Base-by-base conservation (phyloP, 2,797 vertebrate species). In the Pangasius macronema region DNA sequence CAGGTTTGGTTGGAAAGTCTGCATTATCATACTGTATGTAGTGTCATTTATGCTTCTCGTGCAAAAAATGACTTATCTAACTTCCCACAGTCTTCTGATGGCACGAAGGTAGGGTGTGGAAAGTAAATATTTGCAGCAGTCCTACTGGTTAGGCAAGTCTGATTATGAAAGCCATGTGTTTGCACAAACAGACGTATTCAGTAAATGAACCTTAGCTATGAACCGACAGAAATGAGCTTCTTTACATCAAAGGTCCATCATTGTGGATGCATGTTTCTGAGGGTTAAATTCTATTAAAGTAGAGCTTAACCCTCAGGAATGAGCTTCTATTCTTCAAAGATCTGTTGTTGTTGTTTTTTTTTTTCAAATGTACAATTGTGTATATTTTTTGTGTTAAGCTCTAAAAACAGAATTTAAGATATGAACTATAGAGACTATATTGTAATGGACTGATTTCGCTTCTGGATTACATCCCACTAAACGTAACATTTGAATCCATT, bases 141-240 rank as follows among this genome's bases (percentile, higher is more conserved):
- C 53, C 1, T 82, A 93, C 94, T 61, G 90, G 94, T 94, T 87
- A 1, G 87, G 89, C 88, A 0, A 81, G 53, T 89, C 81, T 76
- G 82, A 49, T 68, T 53, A 22, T 68, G 63, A 83, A 51, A 63
- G 14, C 22, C 18, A 2, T 49, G 18, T 68, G 82, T 68, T 68
- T 83, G n/a, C 46, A 68, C n/a, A 83, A 51, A 30, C 27, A 33
- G 11, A 42, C 9, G 3, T 1, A 51, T 33, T 30, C 46, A 13
- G 22, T 53, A 67, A 10, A 33, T 14, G n/a, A 83, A 68, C 42
- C 42, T 82, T 81, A 1, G 14, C 24, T 10, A 61, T 13, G 42
- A 14, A n/a, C 55, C 27, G 53, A 27, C 5, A 27, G 55, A 61
- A 51, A 82, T 5, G 14, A 30, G 39, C 59, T 65, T 46, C 22